Evolutionary conservation across 2,888 invertebrate species (phyloP), one percentile per base, ranked within the genome.

Genomic region (Leucophora obtusa): DNA sequence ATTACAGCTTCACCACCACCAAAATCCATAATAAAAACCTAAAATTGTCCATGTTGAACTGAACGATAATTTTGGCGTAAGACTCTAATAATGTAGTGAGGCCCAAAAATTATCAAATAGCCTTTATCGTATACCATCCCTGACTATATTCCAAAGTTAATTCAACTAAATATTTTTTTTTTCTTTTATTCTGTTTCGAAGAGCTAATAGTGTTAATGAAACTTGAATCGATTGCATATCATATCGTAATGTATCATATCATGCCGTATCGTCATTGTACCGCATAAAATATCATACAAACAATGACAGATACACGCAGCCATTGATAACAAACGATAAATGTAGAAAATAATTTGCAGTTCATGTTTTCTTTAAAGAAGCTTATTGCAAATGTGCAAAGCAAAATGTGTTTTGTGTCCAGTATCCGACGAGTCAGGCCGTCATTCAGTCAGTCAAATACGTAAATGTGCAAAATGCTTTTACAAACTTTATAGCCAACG

Each of bases 291-390:
- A 59, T 79, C 79, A 72, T 75, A 74, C 66, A 59, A 69, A 83
- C 82, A 83, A 75, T 82, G 79, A 83, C 83, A 83, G 79, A 72
- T 76, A 79, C 87, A 86, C 85, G 85, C 86, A 85, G 85, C 87
- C 54, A 80, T 79, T 83, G 82, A 82, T 83, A 82, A 77, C 83
- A 77, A 72, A 79, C 72, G 73, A 79, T 79, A 79, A 75, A 77
- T 73, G 76, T 58, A 70, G 66, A 62, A 66, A 77, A 77, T 74
- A 79, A 82, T 77, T 78, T 73, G 56, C 78, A 63, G 72, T 78
- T 78, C 59, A 65, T 70, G 74, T 74, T 59, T 79, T 74, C 28
- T 74, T 65, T 65, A 74, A 59, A 79, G 74, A 79, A 79, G 73
- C 79, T 74, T 59, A 79, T 79, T 79, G 70, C n/a, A 79, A 79